Evolutionary conservation across 2,888 invertebrate species (phyloP).

Genomic region (Drosophila merina): DNA sequence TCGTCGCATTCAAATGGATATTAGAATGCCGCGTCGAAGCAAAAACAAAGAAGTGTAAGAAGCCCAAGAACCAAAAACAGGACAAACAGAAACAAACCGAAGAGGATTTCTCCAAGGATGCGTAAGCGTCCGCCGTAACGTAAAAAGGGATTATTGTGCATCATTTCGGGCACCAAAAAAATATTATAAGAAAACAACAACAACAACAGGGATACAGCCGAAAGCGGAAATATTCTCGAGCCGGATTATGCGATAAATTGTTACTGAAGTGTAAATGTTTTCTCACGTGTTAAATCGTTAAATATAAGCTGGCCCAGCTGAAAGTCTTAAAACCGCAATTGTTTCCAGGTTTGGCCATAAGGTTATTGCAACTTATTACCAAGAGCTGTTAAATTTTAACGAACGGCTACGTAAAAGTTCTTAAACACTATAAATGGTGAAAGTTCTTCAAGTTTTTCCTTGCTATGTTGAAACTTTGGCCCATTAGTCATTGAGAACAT

Average conservation of each 20-base stretch:
- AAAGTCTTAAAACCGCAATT: slow-evolving; percentile 25
- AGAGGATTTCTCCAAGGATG: slow-evolving; percentile 36
- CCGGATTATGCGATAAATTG: slow-evolving; percentile 67
- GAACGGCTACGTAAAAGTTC: slow-evolving; percentile 24
- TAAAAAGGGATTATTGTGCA: slow-evolving; percentile 72
- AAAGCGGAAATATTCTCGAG: slow-evolving; percentile 51
- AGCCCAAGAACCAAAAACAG: slow-evolving; percentile 13
- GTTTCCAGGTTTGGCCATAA: slow-evolving; percentile 26
- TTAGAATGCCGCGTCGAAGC: slow-evolving; percentile 45
- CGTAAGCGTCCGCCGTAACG: slow-evolving; percentile 48
- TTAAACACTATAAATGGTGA: slow-evolving; percentile 51
- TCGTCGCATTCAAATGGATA: slow-evolving; percentile 58
- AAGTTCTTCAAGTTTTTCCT: slow-evolving; percentile 46
- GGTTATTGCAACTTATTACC: slow-evolving; percentile 28
- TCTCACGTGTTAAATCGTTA: slow-evolving; percentile 59
- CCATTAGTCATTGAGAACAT: slow-evolving; percentile 59
- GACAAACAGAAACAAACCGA: slow-evolving; percentile 20
- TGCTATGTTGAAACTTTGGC: slow-evolving; percentile 50
- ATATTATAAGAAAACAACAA: slow-evolving; percentile 8
- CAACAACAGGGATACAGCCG: slow-evolving; percentile 10
- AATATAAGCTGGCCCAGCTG: slow-evolving; percentile 13
- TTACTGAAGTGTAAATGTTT: slow-evolving; percentile 64
- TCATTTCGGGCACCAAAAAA: slow-evolving; percentile 28
- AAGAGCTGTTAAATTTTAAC: slow-evolving; percentile 21
- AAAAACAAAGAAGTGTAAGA: slow-evolving; percentile 13